Evolutionary conservation across 2,888 invertebrate species (phyloP), one percentile per base, ranked within the genome.

Genomic region (Timandra comae): DNA sequence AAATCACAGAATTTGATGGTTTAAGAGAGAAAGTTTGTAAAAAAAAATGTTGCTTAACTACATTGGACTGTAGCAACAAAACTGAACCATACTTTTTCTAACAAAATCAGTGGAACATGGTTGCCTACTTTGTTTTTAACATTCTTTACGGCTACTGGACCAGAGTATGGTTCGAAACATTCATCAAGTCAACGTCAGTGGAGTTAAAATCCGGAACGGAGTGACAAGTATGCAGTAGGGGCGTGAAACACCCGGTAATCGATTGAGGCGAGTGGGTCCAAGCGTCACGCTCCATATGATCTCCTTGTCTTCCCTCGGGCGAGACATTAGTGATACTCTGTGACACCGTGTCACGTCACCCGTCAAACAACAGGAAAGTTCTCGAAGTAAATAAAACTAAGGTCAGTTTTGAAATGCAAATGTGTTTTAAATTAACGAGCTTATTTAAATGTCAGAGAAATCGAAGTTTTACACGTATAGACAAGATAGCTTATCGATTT

Each of bases 211-310:
- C 24, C n/a, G 11, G 9, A 7, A 24, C 24, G 4, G 9, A 58
- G 56, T 53, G 46, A 38, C 49, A 64, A 69, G 62, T 66, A 74
- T 68, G 67, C 69, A 66, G 65, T 57, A 60, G 65, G 53, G 58
- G 68, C 77, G 66, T 75, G 73, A 75, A 74, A 68, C 59, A 56
- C 54, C 49, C 49, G 41, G 42, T 56, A 80, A 84, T 81, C 73
- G 69, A 81, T 82, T 76, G 52, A 73, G 48, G 63, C 43, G 65
- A n/a, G n/a, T n/a, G 77, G 71, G 52, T 63, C 68, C 63, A 5
- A 16, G 62, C 64, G 63, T 65, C 66, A 70, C 66, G 71, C 58
- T 59, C 21, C 21, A 30, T 25, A 28, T 29, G 33, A 35, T 41
- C n/a, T n/a, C 39, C 38, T 39, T 39, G 38, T 35, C 35, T 31